Percentiles rank a stretch among this genome's conserved stretches.
phyloP scores from a whole-genome alignment of 2,113 vertebrate genomes.

The Marmota monax region DNA sequence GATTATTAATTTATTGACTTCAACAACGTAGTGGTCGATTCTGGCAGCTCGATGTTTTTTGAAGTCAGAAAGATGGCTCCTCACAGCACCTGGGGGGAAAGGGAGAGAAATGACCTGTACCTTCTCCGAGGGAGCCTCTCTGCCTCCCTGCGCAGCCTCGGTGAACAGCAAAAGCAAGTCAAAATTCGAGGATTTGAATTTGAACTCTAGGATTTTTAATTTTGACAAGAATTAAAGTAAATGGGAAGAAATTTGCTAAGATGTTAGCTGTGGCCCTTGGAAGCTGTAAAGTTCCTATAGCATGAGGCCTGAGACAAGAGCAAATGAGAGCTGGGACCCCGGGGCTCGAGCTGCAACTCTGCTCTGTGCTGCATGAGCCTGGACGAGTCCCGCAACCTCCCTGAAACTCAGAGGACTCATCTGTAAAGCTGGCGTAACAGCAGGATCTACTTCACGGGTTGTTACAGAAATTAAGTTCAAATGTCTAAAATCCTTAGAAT shows the following conservation, averaged over 20 bases:
- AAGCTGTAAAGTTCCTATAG: neutral
- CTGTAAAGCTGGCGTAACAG: neutral
- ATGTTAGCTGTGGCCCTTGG: neutral
- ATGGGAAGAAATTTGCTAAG: neutral
- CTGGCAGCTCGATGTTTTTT: slow-evolving; percentile 97
- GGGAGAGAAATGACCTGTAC: neutral
- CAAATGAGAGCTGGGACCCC: neutral
- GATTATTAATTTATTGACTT: slow-evolving; percentile 99
- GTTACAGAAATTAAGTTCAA: neutral
- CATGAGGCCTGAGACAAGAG: neutral
- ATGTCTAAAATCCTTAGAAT: neutral
- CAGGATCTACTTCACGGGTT: neutral
- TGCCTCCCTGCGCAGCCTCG: slow-evolving; percentile 36
- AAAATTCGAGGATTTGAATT: slow-evolving; percentile 20
- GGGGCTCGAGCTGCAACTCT: neutral
- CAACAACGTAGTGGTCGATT: slow-evolving; percentile 98
- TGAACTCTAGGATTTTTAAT: too few species aligned
- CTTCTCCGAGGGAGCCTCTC: neutral
- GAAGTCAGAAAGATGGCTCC: slow-evolving; percentile 95
- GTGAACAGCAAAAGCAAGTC: slow-evolving; percentile 27
- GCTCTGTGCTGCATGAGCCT: neutral
- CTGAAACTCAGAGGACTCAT: neutral
- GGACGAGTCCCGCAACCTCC: neutral
- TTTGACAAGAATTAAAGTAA: neutral
- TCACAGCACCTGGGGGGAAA: slow-evolving; percentile 88